Percentiles rank a stretch among this genome's conserved stretches.
These are phyloP conservation scores for Antheraea assamensis DNA, from an alignment of 2,888 invertebrate genomes.

Conservation along the genomic window DNA sequence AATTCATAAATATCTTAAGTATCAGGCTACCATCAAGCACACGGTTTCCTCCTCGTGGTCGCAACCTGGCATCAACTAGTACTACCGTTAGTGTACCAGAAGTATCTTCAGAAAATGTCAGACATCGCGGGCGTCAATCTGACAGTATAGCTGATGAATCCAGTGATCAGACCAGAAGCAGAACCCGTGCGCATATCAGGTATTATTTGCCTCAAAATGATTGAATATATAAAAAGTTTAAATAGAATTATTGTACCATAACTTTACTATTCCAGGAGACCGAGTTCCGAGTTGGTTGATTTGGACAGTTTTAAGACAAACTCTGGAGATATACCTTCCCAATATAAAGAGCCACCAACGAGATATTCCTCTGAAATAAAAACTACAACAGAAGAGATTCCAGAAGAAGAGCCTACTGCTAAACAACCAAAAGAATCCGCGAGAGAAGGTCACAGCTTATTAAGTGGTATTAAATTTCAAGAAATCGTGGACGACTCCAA, in stretches of 20 bases:
- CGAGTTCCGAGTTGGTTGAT: conserved; percentile 91
- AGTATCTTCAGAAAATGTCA: conserved; percentile 70
- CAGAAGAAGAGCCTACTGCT: conserved; percentile 63
- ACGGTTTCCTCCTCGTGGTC: conserved; percentile 90
- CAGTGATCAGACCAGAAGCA: conserved; percentile 73
- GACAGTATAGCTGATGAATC: conserved; percentile 77
- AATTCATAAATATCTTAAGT: conserved; percentile 37
- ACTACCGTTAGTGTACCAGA: conserved; percentile 78
- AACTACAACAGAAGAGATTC: conserved; percentile 79
- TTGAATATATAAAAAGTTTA: neutral
- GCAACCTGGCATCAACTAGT: conserved; percentile 67
- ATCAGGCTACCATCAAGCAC: conserved; percentile 89
- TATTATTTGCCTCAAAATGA: conserved; percentile 33
- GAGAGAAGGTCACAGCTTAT: conserved; percentile 70
- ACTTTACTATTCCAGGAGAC: conserved; percentile 78
- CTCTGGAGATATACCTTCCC: conserved; percentile 80
- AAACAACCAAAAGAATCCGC: conserved; percentile 62
- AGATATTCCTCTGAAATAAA: conserved; percentile 75
- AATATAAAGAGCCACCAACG: conserved; percentile 74
- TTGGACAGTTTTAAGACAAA: conserved; percentile 91
- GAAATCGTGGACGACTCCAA: conserved; percentile 72
- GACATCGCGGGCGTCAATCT: conserved; percentile 67
- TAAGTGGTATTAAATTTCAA: conserved; percentile 64
- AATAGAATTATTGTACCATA: conserved; percentile 14
- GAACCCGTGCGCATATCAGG: conserved; percentile 84